Percentiles rank a stretch among this genome's conserved stretches.
Evolutionary conservation across 2,888 invertebrate species (phyloP).

Genomic region (Augochlorella aurata): DNA sequence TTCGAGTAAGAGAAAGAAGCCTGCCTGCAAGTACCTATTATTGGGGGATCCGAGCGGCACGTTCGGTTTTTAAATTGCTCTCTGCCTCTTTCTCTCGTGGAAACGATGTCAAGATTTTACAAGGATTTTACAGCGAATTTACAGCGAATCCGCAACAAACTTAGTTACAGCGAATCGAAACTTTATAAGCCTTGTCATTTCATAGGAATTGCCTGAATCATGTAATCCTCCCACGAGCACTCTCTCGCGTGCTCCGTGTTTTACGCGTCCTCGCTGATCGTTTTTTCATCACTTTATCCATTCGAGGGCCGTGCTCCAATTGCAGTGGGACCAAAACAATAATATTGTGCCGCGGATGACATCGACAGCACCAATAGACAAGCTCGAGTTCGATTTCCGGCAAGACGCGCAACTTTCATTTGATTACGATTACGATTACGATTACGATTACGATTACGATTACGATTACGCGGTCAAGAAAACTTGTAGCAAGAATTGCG

Average conservation of each 20-base stretch:
- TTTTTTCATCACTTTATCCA: constrained; percentile 25
- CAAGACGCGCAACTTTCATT: neutral
- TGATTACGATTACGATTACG: too few species aligned
- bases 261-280: constrained; percentile 14
- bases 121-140: neutral
- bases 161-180: constrained; percentile 40
- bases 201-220: constrained; percentile 46
- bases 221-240: constrained; percentile 34
- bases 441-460: too few species aligned
- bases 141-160: neutral
- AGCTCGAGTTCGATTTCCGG: constrained; percentile 25
- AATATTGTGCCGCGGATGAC: constrained; percentile 13
- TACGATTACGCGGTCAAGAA: neutral
- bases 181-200: constrained; percentile 61
- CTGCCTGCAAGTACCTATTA: neutral
- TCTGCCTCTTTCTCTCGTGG: constrained; percentile 34
- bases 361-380: too few species aligned
- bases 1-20: constrained; percentile 52
- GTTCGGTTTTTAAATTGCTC: constrained; percentile 49
- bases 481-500: neutral
- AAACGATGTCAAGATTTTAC: constrained; percentile 62
- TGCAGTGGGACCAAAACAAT: constrained; percentile 21
- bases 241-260: constrained; percentile 35
- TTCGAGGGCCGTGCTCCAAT: constrained; percentile 25
- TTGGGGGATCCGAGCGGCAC: constrained; percentile 24